phyloP scores from a whole-genome alignment of 2,113 vertebrate genomes.

The Tetrao urogallus region DNA sequence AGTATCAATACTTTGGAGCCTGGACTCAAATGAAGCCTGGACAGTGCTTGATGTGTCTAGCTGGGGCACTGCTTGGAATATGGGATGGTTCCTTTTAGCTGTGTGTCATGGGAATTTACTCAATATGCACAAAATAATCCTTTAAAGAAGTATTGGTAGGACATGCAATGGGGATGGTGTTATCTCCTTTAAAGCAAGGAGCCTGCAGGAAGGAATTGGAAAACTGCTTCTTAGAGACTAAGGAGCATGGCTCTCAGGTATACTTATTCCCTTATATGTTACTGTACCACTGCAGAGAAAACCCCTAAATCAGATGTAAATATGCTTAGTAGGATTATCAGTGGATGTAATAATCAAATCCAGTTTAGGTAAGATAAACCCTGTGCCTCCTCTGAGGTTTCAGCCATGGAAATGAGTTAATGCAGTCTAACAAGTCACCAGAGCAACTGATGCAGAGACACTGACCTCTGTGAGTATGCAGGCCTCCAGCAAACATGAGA shows the following conservation, averaged over 20 bases:
- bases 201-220: background rate
- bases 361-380: background rate
- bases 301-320: background rate
- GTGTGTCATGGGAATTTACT: background rate
- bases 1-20: background rate
- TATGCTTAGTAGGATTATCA: background rate
- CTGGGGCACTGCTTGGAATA: background rate
- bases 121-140: background rate
- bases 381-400: rapidly evolving
- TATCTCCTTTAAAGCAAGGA: background rate
- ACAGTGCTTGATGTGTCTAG: background rate
- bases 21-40: background rate
- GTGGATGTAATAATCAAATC: background rate
- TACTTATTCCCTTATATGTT: background rate
- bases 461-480: background rate
- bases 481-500: background rate
- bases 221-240: background rate
- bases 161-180: background rate
- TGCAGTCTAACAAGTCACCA: background rate
- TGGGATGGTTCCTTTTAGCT: background rate
- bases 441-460: background rate
- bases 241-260: background rate
- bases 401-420: background rate
- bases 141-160: background rate
- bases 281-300: background rate